phyloP scores from a whole-genome alignment of 2,888 invertebrate genomes.

The Pachliopta kotzebuea region DNA sequence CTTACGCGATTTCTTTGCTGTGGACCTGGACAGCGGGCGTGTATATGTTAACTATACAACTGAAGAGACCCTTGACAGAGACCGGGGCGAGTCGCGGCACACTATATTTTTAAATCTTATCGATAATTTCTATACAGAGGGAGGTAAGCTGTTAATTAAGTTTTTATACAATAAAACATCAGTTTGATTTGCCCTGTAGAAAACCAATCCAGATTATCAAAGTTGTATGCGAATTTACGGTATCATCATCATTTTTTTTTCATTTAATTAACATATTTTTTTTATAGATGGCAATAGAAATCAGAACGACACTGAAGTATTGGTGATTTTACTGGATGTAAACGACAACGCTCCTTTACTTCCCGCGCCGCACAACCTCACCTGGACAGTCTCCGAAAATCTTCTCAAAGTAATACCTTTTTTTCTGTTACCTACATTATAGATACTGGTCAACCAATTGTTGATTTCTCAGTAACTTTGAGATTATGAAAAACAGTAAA shows the following conservation, averaged over 20 bases:
- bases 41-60: slow-evolving; percentile 69
- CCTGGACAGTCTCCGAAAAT: slow-evolving; percentile 59
- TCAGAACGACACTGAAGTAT: slow-evolving; percentile 55
- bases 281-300: slow-evolving; percentile 63
- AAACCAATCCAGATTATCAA: too few relatives aligned
- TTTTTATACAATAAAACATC: too few relatives aligned
- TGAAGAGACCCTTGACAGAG: slow-evolving; percentile 71
- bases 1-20: slow-evolving; percentile 71
- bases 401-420: slow-evolving; percentile 21
- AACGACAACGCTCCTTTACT: slow-evolving; percentile 82
- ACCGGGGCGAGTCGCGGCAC: slow-evolving; percentile 66
- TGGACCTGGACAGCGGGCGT: slow-evolving; percentile 68
- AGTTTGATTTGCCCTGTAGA: too few relatives aligned
- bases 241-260: too few relatives aligned
- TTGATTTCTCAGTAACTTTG: too few relatives aligned
- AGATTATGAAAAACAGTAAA: too few relatives aligned
- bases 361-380: slow-evolving; percentile 48
- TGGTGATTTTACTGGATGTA: slow-evolving; percentile 77
- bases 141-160: slow-evolving; percentile 47
- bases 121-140: slow-evolving; percentile 75
- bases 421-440: too few relatives aligned
- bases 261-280: too few relatives aligned
- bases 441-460: too few relatives aligned
- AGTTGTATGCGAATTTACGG: too few relatives aligned
- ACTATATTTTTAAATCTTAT: slow-evolving; percentile 70